A percentile compares a stretch with the other conserved stretches of the same genome.
Evolutionary conservation across 2,113 vertebrate genomes (phyloP).

Genomic region (Anser brachyrhynchus): DNA sequence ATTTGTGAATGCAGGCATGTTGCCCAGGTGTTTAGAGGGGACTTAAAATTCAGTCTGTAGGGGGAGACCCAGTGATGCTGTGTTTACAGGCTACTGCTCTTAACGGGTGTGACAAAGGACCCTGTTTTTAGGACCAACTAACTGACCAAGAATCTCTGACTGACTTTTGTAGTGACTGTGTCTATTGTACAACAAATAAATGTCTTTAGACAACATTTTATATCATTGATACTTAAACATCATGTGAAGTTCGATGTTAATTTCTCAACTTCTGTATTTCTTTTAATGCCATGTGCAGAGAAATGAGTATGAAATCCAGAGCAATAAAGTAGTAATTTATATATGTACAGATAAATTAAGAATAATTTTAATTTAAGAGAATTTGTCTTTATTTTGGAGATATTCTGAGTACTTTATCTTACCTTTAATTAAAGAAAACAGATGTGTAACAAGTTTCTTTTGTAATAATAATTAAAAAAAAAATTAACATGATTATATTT

Average conservation of each 20-base stretch:
- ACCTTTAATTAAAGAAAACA: not conserved
- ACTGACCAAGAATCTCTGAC: not conserved
- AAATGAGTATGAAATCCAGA: not conserved
- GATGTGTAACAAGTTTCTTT: not conserved
- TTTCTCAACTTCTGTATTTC: conserved; percentile 19
- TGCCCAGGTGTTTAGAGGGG: not conserved
- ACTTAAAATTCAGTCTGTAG: not conserved
- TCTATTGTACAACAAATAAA: not conserved
- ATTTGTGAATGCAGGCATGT: accelerated
- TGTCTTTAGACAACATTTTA: not conserved
- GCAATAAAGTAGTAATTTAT: not conserved
- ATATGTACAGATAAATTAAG: not conserved
- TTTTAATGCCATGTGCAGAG: conserved; percentile 13
- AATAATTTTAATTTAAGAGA: not conserved
- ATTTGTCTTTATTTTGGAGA: conserved; percentile 14
- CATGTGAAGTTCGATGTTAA: not conserved
- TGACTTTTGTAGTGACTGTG: not conserved
- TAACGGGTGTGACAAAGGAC: not conserved
- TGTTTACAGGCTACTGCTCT: not conserved
- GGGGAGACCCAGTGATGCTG: not conserved
- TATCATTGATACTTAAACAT: not conserved
- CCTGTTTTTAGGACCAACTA: not conserved
- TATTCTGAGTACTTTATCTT: not conserved
- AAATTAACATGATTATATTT: not conserved
- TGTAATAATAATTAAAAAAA: not conserved